Evolutionary conservation across 2,888 invertebrate genomes (phyloP).

Genomic region (Patella caerulea): DNA sequence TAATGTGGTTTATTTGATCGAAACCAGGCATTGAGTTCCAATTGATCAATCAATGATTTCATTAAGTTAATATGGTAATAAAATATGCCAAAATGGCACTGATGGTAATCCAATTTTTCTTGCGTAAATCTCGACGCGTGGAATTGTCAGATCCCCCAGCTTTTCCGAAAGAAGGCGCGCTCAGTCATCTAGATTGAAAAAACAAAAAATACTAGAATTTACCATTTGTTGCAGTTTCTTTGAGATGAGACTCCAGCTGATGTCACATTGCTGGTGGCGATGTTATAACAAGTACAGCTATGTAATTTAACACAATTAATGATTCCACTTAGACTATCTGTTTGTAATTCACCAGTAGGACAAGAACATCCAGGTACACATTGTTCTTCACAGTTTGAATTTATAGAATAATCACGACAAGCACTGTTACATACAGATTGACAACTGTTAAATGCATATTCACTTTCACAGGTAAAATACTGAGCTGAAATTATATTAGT

Average conservation of each 20-base stretch:
- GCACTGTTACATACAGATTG: conserved; percentile 34
- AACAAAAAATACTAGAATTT: background rate
- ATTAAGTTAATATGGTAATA: too few species aligned
- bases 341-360: conserved; percentile 72
- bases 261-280: conserved; percentile 11
- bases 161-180: too few species aligned
- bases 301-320: conserved; percentile 27
- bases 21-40: too few species aligned
- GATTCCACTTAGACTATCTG: conserved; percentile 20
- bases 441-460: conserved; percentile 39
- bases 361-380: conserved; percentile 89
- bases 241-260: conserved; percentile 20
- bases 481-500: too few species aligned
- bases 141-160: too few species aligned
- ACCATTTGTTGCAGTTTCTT: conserved; percentile 38
- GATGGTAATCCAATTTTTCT: too few species aligned
- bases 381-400: conserved; percentile 16
- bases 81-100: too few species aligned
- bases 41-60: too few species aligned
- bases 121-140: too few species aligned
- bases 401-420: conserved; percentile 22
- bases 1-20: too few species aligned
- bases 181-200: too few species aligned
- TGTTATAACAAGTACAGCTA: conserved; percentile 35
- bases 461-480: background rate